These are phyloP conservation scores for Halictus quadricinctus DNA, from an alignment of 2,888 invertebrate genomes.

Conservation along the genomic window DNA sequence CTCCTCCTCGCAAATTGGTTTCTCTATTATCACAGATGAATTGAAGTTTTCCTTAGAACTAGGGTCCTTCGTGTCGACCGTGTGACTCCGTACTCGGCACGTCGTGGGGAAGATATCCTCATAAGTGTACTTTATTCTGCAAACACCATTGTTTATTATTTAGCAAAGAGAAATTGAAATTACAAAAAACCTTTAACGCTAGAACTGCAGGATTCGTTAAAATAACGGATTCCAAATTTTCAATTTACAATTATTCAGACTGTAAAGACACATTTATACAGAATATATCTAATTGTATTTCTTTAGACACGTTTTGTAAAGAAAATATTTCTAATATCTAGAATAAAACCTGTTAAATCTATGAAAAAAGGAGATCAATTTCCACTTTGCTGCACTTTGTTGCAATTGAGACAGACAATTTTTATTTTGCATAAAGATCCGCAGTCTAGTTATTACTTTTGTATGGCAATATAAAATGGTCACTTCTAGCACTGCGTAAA, in stretches of 20 bases:
- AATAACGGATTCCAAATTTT: not conserved
- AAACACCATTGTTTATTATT: not conserved
- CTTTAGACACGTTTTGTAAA: too few relatives aligned
- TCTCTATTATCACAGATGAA: slow-evolving; percentile 40
- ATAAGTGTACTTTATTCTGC: slow-evolving; percentile 65
- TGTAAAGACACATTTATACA: not conserved
- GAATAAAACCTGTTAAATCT: not conserved
- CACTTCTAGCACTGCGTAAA: too few relatives aligned
- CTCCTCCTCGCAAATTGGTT: slow-evolving; percentile 36
- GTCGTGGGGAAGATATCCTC: slow-evolving; percentile 62
- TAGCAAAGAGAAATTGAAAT: not conserved
- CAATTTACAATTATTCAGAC: not conserved
- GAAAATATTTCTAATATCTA: too few relatives aligned
- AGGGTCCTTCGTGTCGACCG: slow-evolving; percentile 49
- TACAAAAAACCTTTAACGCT: not conserved
- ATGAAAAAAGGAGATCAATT: too few relatives aligned
- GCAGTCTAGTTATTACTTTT: too few relatives aligned
- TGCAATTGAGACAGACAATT: not conserved
- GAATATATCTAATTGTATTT: not conserved
- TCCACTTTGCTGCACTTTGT: too few relatives aligned
- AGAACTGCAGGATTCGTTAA: not conserved
- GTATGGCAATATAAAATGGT: too few relatives aligned
- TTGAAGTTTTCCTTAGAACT: slow-evolving; percentile 42
- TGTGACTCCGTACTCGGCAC: slow-evolving; percentile 49
- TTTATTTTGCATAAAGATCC: not conserved